Evolutionary conservation across 2,888 invertebrate genomes (phyloP), one percentile per base, ranked within the genome.

Genomic region (Anthoptus insignis): DNA sequence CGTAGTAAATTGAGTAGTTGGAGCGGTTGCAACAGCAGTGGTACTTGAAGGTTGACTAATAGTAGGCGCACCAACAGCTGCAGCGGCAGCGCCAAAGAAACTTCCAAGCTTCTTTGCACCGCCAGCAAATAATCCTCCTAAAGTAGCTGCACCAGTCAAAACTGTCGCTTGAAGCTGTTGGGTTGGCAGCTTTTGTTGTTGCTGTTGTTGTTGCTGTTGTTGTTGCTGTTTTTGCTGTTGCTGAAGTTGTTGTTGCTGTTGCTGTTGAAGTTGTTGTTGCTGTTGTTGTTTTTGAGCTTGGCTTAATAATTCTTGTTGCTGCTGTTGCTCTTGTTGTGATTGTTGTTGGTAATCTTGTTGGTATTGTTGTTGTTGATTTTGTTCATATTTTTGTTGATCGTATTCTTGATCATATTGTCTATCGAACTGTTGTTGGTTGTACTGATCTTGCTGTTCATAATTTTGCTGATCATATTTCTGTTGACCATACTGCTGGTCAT

Each of bases 41-140:
- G 80, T 52, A 16, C 79, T 70, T 24, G 76, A 64, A 16, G 88
- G 80, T 60, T 86, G 88, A 56, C 76, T 82, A 14, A 80, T 76
- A 32, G 85, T 69, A 34, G 92, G 90, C 32, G 91, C 73, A 8
- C 85, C 81, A 2, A 92, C 91, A 11, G 93, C 91, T 3, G 93
- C 91, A 6, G 93, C 92, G 1, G 93, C 93, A 21, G 93, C 90
- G 42, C 93, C 93, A 58, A 93, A 91, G 50, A 94, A 86, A 71
- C 90, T 93, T 13, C 93, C 93, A 13, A 94, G 79, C 73, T 88
- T 93, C 69, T 93, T 93, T 13, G 93, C 93, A 67, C 93, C 92
- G 64, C 93, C 93, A 2, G 92, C 90, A 88, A 93, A 89, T 34
- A 93, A 80, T 6, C 89, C 91, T n/a, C 93, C 93, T 72, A 93